These are phyloP conservation scores for Amblyjoppa fuscipennis DNA, from an alignment of 2,888 invertebrate species.

Conservation along the genomic window DNA sequence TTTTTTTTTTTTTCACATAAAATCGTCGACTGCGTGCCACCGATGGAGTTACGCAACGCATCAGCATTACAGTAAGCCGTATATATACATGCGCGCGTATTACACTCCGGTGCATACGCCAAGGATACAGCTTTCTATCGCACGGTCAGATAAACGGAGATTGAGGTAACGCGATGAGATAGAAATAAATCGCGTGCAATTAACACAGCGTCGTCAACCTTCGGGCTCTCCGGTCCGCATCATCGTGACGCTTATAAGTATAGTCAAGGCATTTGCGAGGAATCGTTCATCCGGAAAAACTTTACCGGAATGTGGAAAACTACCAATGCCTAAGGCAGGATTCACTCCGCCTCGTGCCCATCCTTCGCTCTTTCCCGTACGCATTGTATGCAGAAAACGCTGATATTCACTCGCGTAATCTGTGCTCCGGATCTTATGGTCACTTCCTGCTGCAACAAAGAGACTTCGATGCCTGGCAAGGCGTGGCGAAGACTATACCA, in stretches of 20 bases:
- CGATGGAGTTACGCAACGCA: slow-evolving; percentile 55
- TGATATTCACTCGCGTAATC: slow-evolving; percentile 42
- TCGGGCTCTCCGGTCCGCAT: slow-evolving; percentile 1
- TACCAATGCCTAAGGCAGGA: not conserved
- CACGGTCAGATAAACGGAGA: slow-evolving; percentile 43
- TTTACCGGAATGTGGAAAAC: not conserved
- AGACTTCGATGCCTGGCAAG: slow-evolving; percentile 73
- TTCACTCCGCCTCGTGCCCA: not conserved
- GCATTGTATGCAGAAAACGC: slow-evolving; percentile 17
- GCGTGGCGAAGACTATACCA: slow-evolving; percentile 69
- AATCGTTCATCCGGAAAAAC: too few species aligned
- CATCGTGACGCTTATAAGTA: too few species aligned
- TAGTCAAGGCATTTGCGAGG: too few species aligned
- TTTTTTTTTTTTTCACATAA: slow-evolving; percentile 39
- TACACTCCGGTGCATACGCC: slow-evolving; percentile 36
- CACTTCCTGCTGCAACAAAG: slow-evolving; percentile 74
- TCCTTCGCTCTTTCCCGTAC: not conserved
- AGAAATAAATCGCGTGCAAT: slow-evolving; percentile 50
- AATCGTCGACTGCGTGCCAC: slow-evolving; percentile 51
- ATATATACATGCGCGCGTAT: slow-evolving; percentile 30
- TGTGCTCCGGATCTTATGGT: slow-evolving; percentile 65
- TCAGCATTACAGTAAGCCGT: slow-evolving; percentile 54
- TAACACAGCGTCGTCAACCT: slow-evolving; percentile 42
- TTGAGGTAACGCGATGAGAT: slow-evolving; percentile 57
- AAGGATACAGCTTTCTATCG: slow-evolving; percentile 66